phyloP scores from a whole-genome alignment of 2,797 vertebrate species.

The Halcyon badia region DNA sequence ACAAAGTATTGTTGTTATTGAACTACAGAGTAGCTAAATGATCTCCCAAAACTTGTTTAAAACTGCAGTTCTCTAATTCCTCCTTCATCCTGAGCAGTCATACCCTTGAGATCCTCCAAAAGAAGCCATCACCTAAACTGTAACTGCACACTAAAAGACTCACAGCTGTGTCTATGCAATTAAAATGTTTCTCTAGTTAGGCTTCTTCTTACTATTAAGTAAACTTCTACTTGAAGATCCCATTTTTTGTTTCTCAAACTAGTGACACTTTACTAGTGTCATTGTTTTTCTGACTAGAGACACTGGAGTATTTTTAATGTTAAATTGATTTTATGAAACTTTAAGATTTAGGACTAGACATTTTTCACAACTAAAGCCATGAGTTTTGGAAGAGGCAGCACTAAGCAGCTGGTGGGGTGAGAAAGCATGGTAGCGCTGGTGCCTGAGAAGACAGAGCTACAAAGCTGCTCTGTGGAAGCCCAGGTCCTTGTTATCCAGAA shows the following conservation, averaged over 20 bases:
- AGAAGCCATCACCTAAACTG: not conserved
- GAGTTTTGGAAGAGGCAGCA: not conserved
- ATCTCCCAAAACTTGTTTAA: not conserved
- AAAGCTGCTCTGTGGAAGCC: not conserved
- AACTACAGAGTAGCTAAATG: not conserved
- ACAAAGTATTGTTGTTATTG: not conserved
- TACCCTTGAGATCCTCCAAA: not conserved
- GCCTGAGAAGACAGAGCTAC: not conserved
- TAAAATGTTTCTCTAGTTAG: not conserved
- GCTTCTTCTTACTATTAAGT: not conserved
- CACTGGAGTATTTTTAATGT: not conserved
- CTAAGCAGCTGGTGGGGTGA: not conserved
- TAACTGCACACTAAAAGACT: not conserved
- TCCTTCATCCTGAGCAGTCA: not conserved
- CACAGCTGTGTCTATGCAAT: not conserved
- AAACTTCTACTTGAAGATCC: not conserved
- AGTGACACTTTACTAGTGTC: not conserved
- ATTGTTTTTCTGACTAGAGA: not conserved
- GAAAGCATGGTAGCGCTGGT: accelerated
- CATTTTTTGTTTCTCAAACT: not conserved
- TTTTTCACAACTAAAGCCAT: not conserved
- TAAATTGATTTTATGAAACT: not conserved
- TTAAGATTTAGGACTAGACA: not conserved
- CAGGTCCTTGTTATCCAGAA: not conserved
- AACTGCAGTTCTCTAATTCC: not conserved